Percentiles rank a stretch among this genome's conserved stretches.
Conservation (phyloP, 2,113 vertebrate genomes). For the Ctenomys sociabilis region DNA sequence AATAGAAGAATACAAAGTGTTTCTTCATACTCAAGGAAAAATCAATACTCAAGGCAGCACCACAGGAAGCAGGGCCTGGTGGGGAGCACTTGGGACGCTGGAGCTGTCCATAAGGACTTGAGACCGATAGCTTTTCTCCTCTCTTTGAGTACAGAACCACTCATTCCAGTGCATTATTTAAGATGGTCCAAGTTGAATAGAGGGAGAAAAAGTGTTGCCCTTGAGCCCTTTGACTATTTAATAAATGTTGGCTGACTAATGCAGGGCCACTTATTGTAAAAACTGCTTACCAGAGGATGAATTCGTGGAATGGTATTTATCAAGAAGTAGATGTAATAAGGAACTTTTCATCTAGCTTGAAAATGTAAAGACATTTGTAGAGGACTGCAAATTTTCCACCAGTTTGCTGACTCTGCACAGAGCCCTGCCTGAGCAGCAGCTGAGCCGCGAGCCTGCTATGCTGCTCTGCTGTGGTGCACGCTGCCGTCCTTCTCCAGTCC, state of each 20-base stretch:
- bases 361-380: background rate
- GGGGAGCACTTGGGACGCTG: background rate
- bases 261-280: background rate
- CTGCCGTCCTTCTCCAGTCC: too few species aligned
- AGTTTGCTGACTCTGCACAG: rapidly evolving
- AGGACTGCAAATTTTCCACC: background rate
- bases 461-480: background rate
- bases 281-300: background rate
- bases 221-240: background rate
- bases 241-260: background rate
- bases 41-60: background rate
- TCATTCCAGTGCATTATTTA: background rate
- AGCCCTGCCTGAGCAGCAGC: too few species aligned
- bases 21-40: background rate
- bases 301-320: background rate
- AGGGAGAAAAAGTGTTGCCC: background rate
- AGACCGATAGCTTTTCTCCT: background rate
- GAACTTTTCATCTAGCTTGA: background rate
- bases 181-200: background rate
- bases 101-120: background rate
- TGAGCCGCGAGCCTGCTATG: rapidly evolving
- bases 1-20: background rate
- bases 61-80: background rate
- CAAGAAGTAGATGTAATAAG: background rate
- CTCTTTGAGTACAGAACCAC: background rate